Percentiles rank a stretch among this genome's conserved stretches.
phyloP scores from a whole-genome alignment of 2,113 vertebrate species.

The Spheniscus mendiculus region DNA sequence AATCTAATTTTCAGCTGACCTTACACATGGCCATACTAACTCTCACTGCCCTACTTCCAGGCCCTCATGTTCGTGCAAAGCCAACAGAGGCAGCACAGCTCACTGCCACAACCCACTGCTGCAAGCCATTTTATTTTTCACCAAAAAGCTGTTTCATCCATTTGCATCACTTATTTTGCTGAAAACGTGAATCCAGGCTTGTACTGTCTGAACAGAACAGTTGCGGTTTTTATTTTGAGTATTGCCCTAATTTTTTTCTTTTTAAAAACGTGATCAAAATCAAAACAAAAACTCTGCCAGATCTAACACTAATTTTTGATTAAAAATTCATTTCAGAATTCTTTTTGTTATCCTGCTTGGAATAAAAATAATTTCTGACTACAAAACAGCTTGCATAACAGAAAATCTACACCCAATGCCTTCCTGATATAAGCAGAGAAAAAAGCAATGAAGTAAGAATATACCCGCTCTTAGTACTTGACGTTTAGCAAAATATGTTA shows the following conservation, averaged over 20 bases:
- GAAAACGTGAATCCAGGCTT: not conserved
- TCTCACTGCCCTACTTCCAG: not conserved
- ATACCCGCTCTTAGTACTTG: accelerated
- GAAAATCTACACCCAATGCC: not conserved
- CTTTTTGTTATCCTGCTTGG: not conserved
- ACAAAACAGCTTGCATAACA: not conserved
- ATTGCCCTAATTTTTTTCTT: not conserved
- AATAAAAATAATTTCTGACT: not conserved
- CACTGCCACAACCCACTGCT: not conserved
- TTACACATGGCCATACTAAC: not conserved
- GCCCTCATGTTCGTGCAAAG: not conserved
- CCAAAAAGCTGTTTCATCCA: not conserved
- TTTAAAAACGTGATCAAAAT: not conserved
- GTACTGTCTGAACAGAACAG: not conserved
- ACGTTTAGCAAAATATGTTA: not conserved
- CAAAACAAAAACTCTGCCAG: not conserved
- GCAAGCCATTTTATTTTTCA: not conserved
- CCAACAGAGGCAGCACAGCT: not conserved
- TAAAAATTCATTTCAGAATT: not conserved
- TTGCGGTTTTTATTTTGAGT: not conserved
- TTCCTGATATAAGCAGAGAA: not conserved
- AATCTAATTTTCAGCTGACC: not conserved
- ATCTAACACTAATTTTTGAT: not conserved
- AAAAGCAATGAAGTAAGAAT: not conserved
- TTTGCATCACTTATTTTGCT: not conserved